Evolutionary conservation across 2,113 vertebrate species (phyloP).

Genomic region (Epinephelus fuscoguttatus): DNA sequence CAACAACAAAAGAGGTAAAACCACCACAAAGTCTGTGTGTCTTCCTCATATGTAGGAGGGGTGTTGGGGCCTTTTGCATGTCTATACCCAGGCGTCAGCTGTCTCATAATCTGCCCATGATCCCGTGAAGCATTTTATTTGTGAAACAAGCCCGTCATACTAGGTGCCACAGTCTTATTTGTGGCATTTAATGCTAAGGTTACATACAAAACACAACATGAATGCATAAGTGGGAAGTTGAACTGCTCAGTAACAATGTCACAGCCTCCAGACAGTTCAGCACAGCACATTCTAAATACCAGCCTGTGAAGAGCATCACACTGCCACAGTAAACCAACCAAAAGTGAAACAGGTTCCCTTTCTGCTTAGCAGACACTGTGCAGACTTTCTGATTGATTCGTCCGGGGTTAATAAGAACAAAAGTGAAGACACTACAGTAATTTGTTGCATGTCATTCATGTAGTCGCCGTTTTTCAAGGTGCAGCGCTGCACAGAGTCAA

Average conservation of each 20-base stretch:
- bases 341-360: constrained; percentile 2
- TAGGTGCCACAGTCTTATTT: neutral
- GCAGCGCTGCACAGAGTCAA: neutral
- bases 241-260: constrained; percentile 10
- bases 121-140: neutral
- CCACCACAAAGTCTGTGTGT: too few species aligned
- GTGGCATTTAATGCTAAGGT: neutral
- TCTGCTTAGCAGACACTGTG: neutral
- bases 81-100: too few species aligned
- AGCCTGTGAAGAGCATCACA: neutral
- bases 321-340: neutral
- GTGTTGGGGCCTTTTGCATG: too few species aligned
- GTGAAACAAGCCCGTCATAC: neutral
- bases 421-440: neutral
- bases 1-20: too few species aligned
- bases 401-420: neutral
- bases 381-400: neutral
- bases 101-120: too few species aligned
- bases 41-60: too few species aligned
- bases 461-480: neutral
- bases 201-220: constrained; percentile 1
- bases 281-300: neutral
- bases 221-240: constrained; percentile 7
- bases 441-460: constrained; percentile 4
- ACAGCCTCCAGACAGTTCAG: neutral